Base-by-base conservation (phyloP, 1,140 invertebrate species). In the Drosophila persimilis region DNA sequence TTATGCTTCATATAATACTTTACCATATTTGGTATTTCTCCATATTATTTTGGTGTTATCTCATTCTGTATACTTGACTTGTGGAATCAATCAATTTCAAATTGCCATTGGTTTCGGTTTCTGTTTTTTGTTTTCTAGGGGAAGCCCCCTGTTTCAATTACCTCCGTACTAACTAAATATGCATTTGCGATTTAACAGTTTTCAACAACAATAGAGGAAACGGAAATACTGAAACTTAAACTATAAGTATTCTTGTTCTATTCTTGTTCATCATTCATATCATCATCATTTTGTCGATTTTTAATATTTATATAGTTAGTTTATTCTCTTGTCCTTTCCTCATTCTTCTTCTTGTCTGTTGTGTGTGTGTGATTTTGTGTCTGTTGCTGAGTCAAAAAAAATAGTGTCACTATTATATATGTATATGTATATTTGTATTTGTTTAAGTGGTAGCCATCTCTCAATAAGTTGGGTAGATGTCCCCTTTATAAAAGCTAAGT, bases 401-500 rank as follows among this genome's bases (percentile, higher is more conserved):
- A 53, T 35, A 53, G 35, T 31, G 26, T 52, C 41, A 9, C 62
- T 66, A 46, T 66, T 50, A 50, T 50, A 56, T 69, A 50, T 50
- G 51, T 69, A 47, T 57, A 44, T 57, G 43, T 47, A 26, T 70
- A 24, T 51, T 5, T 39, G 31, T 58, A 51, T 39, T 52, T 35
- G 15, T 41, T 41, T 53, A 13, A 20, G 15, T 52, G 24, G 8
- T 35, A 13, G 6, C 20, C 31, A 15, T 52, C 31, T 60, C 22
- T 53, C 44, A 46, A 20, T 53, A 43, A 56, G 44, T 56, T 67
- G 45, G 67, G 65, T 47, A 67, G 55, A 65, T 72, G 47, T 48
- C 57, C 15, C 4, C 15, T 46, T 53, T 73, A 73, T 53, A 73
- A 73, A 73, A 73, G 70, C 70, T 73, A 73, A 72, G 50, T 72